Evolutionary conservation across 2,888 invertebrate species (phyloP), one percentile per base, ranked within the genome.

Genomic region (Scotopteryx bipunctaria): DNA sequence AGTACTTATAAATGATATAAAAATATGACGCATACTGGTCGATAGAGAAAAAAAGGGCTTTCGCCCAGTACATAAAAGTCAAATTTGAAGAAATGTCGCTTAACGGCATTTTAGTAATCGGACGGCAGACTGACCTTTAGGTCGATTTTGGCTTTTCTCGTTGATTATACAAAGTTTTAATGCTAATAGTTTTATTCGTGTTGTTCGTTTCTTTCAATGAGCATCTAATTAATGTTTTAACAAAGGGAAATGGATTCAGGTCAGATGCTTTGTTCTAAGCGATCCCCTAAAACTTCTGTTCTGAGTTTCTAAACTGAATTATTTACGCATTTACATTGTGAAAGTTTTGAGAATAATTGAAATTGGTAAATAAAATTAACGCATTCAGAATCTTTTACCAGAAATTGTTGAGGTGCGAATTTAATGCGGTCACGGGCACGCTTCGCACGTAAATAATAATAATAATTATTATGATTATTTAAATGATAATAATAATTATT

Each of bases 151-250:
- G 11, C 14, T 15, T 32, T 23, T 32, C 31, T 23, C 21, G 21
- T 31, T 13, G 8, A 19, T 21, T 37, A 21, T 37, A 46, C 37
- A 23, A 37, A 36, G 37, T 37, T 45, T 37, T 11, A 37, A 37
- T 46, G 37, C 31, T 37, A 37, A 46, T 46, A 46, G 45, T 46
- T 46, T 37, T 37, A 46, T 46, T 45, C 44, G 9, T 23, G 21
- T 25, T 45, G 44, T 45, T 45, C 15, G 32, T 17, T 36, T 36
- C 21, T 9, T 46, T 46, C 45, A 29, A 46, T 37, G 8, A 31
- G 29, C 31, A 37, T 37, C 2, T 21, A 21, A 46, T 37, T 37
- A 37, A 37, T 29, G 31, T 46, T 37, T 21, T 21, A 38, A 50
- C 43, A 50, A 50, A 50, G 43, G 42, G 44, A 29, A 27, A 14